phyloP scores from a whole-genome alignment of 2,797 vertebrate genomes.

The Cossypha caffra region DNA sequence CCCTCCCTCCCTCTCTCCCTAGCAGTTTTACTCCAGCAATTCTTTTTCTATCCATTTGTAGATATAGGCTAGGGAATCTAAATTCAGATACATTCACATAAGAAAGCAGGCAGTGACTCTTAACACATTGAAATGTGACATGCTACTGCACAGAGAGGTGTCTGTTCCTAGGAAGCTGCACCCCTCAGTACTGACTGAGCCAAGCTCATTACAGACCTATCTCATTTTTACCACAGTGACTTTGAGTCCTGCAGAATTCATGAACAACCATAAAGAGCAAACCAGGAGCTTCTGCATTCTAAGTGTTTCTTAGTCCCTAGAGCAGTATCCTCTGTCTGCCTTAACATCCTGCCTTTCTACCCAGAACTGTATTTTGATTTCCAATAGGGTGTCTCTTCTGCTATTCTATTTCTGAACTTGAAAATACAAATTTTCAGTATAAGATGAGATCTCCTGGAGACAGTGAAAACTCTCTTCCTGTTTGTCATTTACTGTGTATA shows the following conservation, averaged over 20 bases:
- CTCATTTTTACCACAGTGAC: background rate
- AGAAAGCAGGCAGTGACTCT: constrained; percentile 5
- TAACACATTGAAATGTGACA: constrained; percentile 7
- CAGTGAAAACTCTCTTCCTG: background rate
- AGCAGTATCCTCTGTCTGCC: background rate
- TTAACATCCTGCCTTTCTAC: background rate
- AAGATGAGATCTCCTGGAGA: background rate
- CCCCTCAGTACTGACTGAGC: background rate
- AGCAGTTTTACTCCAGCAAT: background rate
- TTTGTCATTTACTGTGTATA: background rate
- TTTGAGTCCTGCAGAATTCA: constrained; percentile 4
- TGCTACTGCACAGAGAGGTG: background rate
- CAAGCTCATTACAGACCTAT: background rate
- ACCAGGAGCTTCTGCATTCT: background rate
- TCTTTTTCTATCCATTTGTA: constrained; percentile 2
- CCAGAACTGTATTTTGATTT: background rate
- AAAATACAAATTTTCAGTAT: background rate
- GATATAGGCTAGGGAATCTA: background rate
- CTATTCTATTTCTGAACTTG: background rate
- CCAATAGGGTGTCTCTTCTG: background rate
- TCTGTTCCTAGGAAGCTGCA: constrained; percentile 6
- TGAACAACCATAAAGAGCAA: background rate
- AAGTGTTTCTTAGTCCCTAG: background rate
- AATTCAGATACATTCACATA: constrained; percentile 6
- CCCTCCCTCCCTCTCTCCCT: background rate